Base-by-base conservation (phyloP, 2,888 invertebrate species). In the Sesia apiformis region DNA sequence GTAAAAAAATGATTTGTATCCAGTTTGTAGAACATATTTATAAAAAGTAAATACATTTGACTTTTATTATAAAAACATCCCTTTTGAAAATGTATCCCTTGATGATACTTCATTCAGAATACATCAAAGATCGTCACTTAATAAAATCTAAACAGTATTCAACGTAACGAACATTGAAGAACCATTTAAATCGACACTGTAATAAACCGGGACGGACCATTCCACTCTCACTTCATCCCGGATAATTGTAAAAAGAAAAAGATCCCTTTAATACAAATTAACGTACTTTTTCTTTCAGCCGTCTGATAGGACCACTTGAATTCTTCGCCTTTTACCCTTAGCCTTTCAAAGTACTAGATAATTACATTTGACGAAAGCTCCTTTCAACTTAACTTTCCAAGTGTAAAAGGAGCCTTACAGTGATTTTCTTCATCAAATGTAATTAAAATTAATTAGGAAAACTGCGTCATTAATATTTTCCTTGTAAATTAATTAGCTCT, bases 141-240 rank as follows among this genome's bases (percentile, higher is more conserved):
- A 23, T 23, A 23, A 23, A 23, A 23, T 23, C 23, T 23, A 23
- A 23, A 23, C 23, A 23, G 23, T 23, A 7, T 46, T 23, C 1
- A 46, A 46, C 4, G 51, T 50, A 61, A 53, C 51, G 62, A 65
- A 66, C 67, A 66, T 66, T 64, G 64, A 65, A 68, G 62, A 55
- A 57, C 57, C 61, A 65, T 69, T n/a, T 69, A 69, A 63, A 64
- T 62, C 52, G 58, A 60, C 59, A 63, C 4, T 8, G 46, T 46
- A 59, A 62, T 62, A 65, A 67, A 66, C 62, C 53, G 56, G 57
- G 58, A 23, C 46, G 46, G 23, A 46, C 7, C 58, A 57, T 58
- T 60, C 62, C 60, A 54, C 52, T 57, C 57, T 60, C 59, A 67
- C 62, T 66, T 65, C 62, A 61, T 56, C 58, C 55, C 55, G 38